These are phyloP conservation scores for Trachelus stipa DNA, from an alignment of 2,888 invertebrate genomes.

Conservation along the genomic window DNA sequence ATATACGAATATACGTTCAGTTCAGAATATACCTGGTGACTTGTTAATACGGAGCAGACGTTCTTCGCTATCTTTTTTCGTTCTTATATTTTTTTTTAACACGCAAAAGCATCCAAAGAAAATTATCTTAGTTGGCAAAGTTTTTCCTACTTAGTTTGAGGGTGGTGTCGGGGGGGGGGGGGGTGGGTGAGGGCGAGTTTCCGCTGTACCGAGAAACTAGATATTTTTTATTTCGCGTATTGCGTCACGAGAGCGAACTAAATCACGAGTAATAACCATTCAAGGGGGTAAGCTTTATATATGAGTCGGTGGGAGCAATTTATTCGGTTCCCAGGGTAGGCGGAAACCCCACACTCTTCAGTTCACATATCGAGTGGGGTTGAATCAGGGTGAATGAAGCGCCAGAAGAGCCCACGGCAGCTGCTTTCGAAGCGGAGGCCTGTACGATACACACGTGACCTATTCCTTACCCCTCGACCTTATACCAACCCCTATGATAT, in stretches of 20 bases:
- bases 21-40: neutral
- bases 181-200: neutral
- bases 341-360: conserved; percentile 4
- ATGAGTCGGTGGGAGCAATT: conserved; percentile 41
- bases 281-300: conserved; percentile 46
- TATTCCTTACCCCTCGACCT: neutral
- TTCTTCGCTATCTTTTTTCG: neutral
- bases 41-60: neutral
- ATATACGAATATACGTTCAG: neutral
- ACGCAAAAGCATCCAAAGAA: neutral
- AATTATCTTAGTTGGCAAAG: neutral
- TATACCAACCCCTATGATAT: neutral
- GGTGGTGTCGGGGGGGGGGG: accelerated
- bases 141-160: neutral
- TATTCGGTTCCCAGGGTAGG: conserved; percentile 31
- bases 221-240: neutral
- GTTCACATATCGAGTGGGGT: conserved; percentile 11
- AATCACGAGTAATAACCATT: conserved; percentile 51
- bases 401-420: conserved; percentile 10
- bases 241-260: conserved; percentile 30
- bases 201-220: neutral
- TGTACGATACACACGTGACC: conserved; percentile 11
- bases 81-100: neutral
- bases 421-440: conserved; percentile 3
- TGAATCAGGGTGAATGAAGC: conserved; percentile 10